Conservation (phyloP, 2,888 invertebrate species). For the Alentia gelatinosa region DNA sequence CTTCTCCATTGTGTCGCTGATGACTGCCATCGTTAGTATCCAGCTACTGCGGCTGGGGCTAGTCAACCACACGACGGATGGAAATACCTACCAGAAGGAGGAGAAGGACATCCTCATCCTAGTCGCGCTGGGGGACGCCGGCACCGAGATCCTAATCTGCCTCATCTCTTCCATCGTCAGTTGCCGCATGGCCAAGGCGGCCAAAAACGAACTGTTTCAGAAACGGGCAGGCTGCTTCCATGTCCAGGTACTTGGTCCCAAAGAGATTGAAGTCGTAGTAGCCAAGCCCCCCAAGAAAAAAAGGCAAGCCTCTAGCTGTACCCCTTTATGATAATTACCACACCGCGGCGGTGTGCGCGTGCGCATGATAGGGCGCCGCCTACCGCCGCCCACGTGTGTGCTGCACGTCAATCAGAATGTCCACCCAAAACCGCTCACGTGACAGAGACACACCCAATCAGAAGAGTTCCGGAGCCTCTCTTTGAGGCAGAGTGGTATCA, state of each 20-base stretch:
- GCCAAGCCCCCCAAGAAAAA: conserved; percentile 50
- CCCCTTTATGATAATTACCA: conserved; percentile 21
- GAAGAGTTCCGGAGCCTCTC: too few relatives aligned
- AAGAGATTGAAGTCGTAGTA: conserved; percentile 79
- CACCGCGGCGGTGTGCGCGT: background rate
- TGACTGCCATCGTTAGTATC: conserved; percentile 80
- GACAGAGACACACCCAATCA: background rate
- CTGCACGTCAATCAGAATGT: conserved; percentile 33
- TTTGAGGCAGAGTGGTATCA: too few relatives aligned
- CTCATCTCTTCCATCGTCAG: conserved; percentile 78
- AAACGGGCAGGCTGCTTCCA: conserved; percentile 80
- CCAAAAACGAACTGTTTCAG: conserved; percentile 79
- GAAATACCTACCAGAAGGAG: conserved; percentile 80
- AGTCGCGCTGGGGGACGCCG: conserved; percentile 77
- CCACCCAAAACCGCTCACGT: conserved; percentile 32
- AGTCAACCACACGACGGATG: conserved; percentile 81
- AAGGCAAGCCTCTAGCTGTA: conserved; percentile 52
- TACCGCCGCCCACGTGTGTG: conserved; percentile 1
- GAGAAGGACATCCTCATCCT: conserved; percentile 78
- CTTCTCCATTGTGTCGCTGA: conserved; percentile 80
- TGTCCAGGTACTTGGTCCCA: conserved; percentile 80
- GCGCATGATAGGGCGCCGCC: background rate
- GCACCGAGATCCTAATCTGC: conserved; percentile 78
- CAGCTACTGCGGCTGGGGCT: conserved; percentile 81
- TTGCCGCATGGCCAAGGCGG: conserved; percentile 79